Base-by-base conservation (phyloP, 2,113 vertebrate species). In the Pangasianodon gigas region DNA sequence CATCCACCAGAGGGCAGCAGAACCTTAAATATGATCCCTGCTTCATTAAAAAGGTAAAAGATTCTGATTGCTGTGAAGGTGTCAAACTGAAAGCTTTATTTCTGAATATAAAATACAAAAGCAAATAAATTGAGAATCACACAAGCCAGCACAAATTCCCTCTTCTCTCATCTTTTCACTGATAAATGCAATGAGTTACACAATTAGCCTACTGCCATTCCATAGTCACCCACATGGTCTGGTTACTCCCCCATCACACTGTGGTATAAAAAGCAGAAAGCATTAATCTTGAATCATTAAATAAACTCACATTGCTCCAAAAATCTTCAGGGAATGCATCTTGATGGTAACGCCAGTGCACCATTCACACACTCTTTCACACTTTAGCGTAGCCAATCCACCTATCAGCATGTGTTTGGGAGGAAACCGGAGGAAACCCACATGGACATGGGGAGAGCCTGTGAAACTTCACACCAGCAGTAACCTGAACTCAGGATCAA, bases 1-100 rank as follows among this genome's bases (percentile, higher is more conserved):
- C 1, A 16, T 58, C 87, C 93, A 93, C 87, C 88, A 93, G 93
- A 80, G 89, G 91, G 85, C 91, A 92, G 88, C 82, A 91, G 65
- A 92, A 48, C 16, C 21, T 16, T 29, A 89, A 21, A 71, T 62
- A 77, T 84, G 14, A 37, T 5, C 4, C n/a, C 1, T 37, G 67
- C 11, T 16, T 29, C 37, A 14, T 10, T 5, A n/a, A n/a, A n/a
- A n/a, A 10, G 37, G 6, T 54, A 60, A 58, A 16, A 4, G 46
- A 54, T 41, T 37, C 48, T 52, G 44, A 29, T 80, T 1, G 13
- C 21, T 46, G 44, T 77, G 6, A 77, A 10, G 9, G 21, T 24
- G 7, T 44, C 1, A 46, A 44, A 44, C 8, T 44, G 41, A 46
- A 46, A 77, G 9, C 6, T n/a, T 71, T 18, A 46, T 46, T 41